Conservation (phyloP, 1,140 invertebrate genomes). For the Steinernema feltiae region DNA sequence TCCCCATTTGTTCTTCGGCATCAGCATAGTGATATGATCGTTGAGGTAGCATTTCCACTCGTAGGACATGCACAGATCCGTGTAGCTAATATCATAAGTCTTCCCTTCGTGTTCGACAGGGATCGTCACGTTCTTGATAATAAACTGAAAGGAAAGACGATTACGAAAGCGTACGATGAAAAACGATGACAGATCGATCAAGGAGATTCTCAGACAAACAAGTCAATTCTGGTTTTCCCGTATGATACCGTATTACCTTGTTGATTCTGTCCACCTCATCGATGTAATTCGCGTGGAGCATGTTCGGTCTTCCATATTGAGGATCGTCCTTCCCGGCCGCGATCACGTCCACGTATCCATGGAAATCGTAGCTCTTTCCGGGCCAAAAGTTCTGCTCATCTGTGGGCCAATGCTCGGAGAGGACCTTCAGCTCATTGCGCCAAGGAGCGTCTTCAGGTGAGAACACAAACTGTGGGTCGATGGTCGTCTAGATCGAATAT, state of each 20-base stretch:
- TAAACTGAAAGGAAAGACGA: conserved; percentile 31
- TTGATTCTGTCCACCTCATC: conserved; percentile 55
- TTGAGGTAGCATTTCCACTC: conserved; percentile 56
- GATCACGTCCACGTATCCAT: conserved; percentile 55
- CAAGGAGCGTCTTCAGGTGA: conserved; percentile 55
- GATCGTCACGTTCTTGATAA: conserved; percentile 46
- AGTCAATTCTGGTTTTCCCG: background rate
- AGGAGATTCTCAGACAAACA: background rate
- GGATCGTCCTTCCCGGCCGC: conserved; percentile 41
- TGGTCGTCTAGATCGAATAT: conserved; percentile 49
- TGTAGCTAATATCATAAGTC: conserved; percentile 45
- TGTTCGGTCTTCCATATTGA: conserved; percentile 49
- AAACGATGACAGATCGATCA: no score
- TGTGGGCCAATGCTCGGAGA: conserved; percentile 53
- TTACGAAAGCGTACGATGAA: no score
- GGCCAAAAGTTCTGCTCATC: conserved; percentile 56
- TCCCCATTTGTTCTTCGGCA: conserved; percentile 52
- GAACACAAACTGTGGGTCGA: conserved; percentile 55
- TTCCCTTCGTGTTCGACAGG: conserved; percentile 33
- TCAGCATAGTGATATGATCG: conserved; percentile 55
- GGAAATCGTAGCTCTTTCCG: conserved; percentile 52
- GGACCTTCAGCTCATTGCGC: conserved; percentile 49
- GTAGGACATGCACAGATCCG: conserved; percentile 56
- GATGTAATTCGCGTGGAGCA: conserved; percentile 44
- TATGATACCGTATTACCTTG: conserved; percentile 24